Percentiles rank a stretch among this genome's conserved stretches.
Conservation (phyloP, 35 echinoderm and acorn worm species). For the Holothuria glaberrima region DNA sequence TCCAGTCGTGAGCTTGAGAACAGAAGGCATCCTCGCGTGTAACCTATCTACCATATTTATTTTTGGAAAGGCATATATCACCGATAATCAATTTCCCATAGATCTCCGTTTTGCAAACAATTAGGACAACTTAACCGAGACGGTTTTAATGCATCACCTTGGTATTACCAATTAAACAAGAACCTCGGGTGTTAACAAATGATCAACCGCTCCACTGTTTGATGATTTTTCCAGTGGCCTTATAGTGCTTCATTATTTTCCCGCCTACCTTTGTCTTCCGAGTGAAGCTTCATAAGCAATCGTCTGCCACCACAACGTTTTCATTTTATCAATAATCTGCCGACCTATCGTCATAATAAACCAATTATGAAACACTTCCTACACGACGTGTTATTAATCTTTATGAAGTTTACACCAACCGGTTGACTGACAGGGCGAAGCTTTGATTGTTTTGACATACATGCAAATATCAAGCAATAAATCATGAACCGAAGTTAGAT, state of each 20-base stretch:
- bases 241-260: not conserved
- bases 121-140: conserved; percentile 14
- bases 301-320: conserved; percentile 15
- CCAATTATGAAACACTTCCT: conserved; percentile 16
- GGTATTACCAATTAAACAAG: conserved; percentile 47
- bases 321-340: conserved; percentile 33
- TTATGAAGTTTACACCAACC: not conserved
- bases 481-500: conserved; percentile 2
- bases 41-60: no score
- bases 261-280: not conserved
- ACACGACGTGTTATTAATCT: not conserved
- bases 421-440: conserved; percentile 32
- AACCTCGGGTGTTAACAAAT: conserved; percentile 22
- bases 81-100: not conserved
- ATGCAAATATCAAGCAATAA: not conserved
- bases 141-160: conserved; percentile 6
- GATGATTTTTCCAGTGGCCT: conserved; percentile 19
- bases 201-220: conserved; percentile 23
- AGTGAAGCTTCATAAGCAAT: not conserved
- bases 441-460: conserved; percentile 33
- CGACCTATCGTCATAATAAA: conserved; percentile 26
- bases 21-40: no score
- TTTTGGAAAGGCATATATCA: not conserved
- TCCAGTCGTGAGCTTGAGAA: no score
- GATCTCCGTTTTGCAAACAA: conserved; percentile 36